Evolutionary conservation across 2,113 vertebrate species (phyloP).

Genomic region (Hystrix cristata): DNA sequence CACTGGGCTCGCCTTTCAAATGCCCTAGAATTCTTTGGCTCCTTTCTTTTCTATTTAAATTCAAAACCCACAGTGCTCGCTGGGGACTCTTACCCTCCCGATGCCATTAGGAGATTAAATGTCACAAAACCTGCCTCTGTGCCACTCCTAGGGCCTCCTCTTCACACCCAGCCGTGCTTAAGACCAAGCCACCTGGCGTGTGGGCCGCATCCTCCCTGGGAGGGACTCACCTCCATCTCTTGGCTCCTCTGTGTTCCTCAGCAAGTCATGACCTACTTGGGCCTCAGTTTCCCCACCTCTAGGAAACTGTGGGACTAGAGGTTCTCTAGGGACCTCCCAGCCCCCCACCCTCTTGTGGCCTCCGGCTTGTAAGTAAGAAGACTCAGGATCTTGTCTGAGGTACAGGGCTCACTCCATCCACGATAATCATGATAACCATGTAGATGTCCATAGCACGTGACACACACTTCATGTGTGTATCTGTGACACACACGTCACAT

Average conservation of each 20-base stretch:
- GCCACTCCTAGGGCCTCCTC: neutral
- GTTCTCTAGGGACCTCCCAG: neutral
- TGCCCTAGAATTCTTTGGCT: constrained; percentile 16
- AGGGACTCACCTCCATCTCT: neutral
- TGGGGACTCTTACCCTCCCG: neutral
- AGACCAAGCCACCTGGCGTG: neutral
- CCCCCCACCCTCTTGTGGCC: rapidly evolving
- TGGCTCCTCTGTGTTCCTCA: neutral
- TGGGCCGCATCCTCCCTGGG: neutral
- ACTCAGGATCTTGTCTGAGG: rapidly evolving
- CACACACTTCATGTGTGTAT: rapidly evolving
- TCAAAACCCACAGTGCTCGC: constrained; percentile 23
- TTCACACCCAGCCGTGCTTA: neutral
- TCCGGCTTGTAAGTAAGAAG: neutral
- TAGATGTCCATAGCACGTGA: too few species aligned
- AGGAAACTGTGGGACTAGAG: neutral
- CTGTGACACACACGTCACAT: rapidly evolving
- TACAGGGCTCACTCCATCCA: neutral
- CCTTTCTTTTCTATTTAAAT: constrained; percentile 63
- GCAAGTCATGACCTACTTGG: neutral
- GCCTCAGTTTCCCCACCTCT: neutral
- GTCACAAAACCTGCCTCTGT: neutral
- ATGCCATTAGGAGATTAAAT: constrained; percentile 39
- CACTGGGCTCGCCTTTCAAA: constrained; percentile 64
- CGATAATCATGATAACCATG: rapidly evolving